Base-by-base conservation (phyloP, 2,113 vertebrate species). In the Phoenicopterus ruber region DNA sequence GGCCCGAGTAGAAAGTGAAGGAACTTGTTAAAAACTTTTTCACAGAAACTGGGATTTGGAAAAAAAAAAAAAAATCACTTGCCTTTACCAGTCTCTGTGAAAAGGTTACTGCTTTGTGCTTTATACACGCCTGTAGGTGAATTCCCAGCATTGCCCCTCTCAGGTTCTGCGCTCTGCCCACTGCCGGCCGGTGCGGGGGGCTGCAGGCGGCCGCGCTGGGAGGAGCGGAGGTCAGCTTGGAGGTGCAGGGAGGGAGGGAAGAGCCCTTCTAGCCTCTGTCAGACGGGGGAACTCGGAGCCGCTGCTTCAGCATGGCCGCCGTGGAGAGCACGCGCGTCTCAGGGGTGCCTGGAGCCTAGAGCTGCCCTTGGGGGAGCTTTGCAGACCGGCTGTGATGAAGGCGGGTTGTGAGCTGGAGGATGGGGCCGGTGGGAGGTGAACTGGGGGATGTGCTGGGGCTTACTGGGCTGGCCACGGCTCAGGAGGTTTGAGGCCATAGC, bases 311-410 rank as follows among this genome's bases (percentile, higher is more conserved):
- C 40, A 6, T 36, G 4, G 3, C 29, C 6, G 6, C 11, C 3
- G 4, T 5, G 28, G 66, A 34, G 47, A 55, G 42, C 28, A 28
- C 32, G 9, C 3, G 1, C 0, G 3, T 32, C 18, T 57, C 8
- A 4, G 29, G 0, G 0, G 24, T 46, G 36, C 44, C 13, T 4
- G 13, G 63, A 57, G 31, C 62, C 38, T 10, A 12, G 38, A 44
- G 54, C 62, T 90, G 63, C 49, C 24, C 19, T 28, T 50, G 32
- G 32, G 46, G 78, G 57, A 71, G 44, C 57, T 82, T 38, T 57
- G 66, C 49, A 38, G 73, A 13, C 31, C 1, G 2, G 22, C 55
- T 32, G 46, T 24, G 54, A 22, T 29, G 76, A 61, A 61, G 34
- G 26, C 22, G 20, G 34, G 40, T 21, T 55, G 49, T 57, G 36